Base-by-base conservation (phyloP, 1,140 invertebrate species). In the Sarcophaga peregrina region DNA sequence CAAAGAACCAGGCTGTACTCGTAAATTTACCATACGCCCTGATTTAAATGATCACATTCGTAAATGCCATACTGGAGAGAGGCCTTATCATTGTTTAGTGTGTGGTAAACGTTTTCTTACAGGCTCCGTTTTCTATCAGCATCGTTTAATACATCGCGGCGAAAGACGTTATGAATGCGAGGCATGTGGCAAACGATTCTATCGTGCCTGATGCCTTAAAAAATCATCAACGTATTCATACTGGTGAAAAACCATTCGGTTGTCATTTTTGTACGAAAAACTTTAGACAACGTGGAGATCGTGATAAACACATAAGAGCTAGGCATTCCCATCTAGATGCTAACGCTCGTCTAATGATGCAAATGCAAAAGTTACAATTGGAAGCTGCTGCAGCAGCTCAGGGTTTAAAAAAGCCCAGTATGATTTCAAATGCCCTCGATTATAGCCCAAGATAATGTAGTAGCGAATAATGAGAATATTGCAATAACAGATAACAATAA, bases 81-180 rank as follows among this genome's bases (percentile, higher is more conserved):
- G 94, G 5, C 95, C 95, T 7, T 95, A 95, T 86, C 93, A 94
- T 81, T 95, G 95, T 82, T 91, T 92, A 45, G 92, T 94, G 8
- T 96, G 95, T 86, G 92, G 93, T 48, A 95, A 95, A 86, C 93
- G 93, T 17, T 96, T 96, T 85, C 92, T 95, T 0, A 95, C 94
- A 5, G 94, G 94, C 0, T 94, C 94, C 7, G 94, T 95, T 15
- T 93, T 94, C 76, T 94, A 95, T 82, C 94, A 95, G 84, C 93
- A 96, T 90, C 92, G 95, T 85, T 91, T 95, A 1, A 95, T 95
- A 62, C 95, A 96, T 87, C 95, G 95, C 0, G 95, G 96, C 0
- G 96, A 97, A 89, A 90, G 95, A 73, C 94, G 95, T 37, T 96
- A 95, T 87, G 93, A 93, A 84, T 96, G 95, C 86, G 93, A 94